Evolutionary conservation across 2,888 invertebrate species (phyloP).

Genomic region (Microplitis manilae): DNA sequence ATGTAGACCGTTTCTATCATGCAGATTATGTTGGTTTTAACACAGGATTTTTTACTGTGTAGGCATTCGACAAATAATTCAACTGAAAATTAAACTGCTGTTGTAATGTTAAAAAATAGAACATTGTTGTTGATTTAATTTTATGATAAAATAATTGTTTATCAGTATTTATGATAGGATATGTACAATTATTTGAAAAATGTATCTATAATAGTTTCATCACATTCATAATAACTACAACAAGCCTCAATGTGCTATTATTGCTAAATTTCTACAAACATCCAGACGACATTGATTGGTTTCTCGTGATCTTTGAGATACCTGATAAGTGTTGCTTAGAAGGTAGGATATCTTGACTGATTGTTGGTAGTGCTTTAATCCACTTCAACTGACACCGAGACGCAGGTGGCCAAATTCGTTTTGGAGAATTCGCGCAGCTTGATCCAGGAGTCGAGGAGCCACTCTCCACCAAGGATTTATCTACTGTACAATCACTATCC

Average conservation of each 20-base stretch:
- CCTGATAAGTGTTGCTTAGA: constrained; percentile 68
- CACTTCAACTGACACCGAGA: constrained; percentile 70
- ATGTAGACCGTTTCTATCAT: too few relatives aligned
- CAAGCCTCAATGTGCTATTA: constrained; percentile 28
- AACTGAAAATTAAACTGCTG: constrained; percentile 1
- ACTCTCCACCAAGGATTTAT: constrained; percentile 65
- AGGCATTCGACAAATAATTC: background rate
- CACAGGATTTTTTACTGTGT: background rate
- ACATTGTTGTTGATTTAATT: background rate
- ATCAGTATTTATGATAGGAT: constrained; percentile 6
- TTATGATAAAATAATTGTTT: constrained; percentile 14
- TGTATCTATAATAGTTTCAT: background rate
- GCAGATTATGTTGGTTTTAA: too few relatives aligned
- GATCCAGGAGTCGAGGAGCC: constrained; percentile 78
- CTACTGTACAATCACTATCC: constrained; percentile 73
- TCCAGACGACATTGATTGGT: constrained; percentile 19
- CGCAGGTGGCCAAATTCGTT: constrained; percentile 73
- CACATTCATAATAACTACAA: constrained; percentile 15
- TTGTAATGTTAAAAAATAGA: background rate
- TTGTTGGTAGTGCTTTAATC: constrained; percentile 73
- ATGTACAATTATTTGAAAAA: constrained; percentile 13
- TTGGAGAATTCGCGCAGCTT: constrained; percentile 78
- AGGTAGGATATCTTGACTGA: constrained; percentile 68
- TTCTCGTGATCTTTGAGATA: constrained; percentile 46
- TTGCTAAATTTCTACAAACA: constrained; percentile 25